Conservation (phyloP, 2,888 invertebrate species). For the Cerastis rubricosa region DNA sequence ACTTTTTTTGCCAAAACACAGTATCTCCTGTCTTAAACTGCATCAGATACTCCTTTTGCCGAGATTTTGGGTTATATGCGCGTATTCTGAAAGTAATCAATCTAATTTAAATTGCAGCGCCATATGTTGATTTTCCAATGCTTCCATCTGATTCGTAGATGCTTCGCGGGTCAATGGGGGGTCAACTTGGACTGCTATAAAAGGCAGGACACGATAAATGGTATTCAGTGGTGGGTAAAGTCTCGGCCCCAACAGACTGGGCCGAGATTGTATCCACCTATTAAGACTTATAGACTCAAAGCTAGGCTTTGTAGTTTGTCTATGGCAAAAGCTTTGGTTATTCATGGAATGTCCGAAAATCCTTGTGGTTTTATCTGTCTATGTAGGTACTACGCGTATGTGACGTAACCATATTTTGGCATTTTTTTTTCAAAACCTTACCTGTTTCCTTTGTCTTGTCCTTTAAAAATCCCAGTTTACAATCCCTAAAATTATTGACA, state of each 20-base stretch:
- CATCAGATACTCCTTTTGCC: background rate
- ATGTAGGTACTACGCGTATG: background rate
- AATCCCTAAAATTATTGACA: background rate
- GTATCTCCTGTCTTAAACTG: background rate
- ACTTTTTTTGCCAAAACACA: background rate
- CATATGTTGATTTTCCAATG: background rate
- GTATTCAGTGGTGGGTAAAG: constrained; percentile 27
- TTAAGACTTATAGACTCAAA: background rate
- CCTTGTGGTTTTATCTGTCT: background rate
- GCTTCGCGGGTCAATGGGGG: background rate
- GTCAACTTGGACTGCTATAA: constrained; percentile 16
- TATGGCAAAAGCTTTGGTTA: background rate
- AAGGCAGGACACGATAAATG: background rate
- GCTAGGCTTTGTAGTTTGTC: background rate
- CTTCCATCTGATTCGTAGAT: constrained; percentile 25
- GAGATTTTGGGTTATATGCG: background rate
- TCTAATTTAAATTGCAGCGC: constrained; percentile 10
- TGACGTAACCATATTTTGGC: background rate
- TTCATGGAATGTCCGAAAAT: background rate
- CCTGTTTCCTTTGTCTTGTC: background rate
- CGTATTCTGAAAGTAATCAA: background rate
- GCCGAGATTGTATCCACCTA: constrained; percentile 35
- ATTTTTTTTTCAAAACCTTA: background rate
- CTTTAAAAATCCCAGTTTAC: background rate
- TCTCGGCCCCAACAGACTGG: background rate